Conservation (phyloP, 2,113 vertebrate genomes). For the Ameiurus melas region DNA sequence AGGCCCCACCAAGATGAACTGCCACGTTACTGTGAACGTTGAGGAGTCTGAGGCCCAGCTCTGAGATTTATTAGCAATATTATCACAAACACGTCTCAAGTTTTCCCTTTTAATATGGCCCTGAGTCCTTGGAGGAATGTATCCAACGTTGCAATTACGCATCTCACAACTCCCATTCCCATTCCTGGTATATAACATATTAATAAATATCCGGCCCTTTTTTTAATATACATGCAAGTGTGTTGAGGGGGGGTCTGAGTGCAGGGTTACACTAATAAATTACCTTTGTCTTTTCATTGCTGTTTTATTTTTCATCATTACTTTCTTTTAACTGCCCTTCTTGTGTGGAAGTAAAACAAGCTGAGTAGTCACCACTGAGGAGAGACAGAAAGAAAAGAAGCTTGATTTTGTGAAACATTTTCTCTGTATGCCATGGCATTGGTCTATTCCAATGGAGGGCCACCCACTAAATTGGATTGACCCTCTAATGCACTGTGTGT, state of each 20-base stretch:
- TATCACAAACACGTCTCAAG: constrained; percentile 93
- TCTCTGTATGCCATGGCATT: constrained; percentile 88
- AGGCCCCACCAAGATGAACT: constrained; percentile 83
- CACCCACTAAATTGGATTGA: constrained; percentile 88
- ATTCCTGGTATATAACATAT: constrained; percentile 79
- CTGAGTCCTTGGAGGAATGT: constrained; percentile 85
- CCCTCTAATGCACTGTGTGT: constrained; percentile 82
- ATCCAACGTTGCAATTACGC: constrained; percentile 81
- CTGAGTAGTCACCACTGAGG: constrained; percentile 80
- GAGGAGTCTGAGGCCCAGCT: constrained; percentile 82
- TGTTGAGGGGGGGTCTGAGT: constrained; percentile 38
- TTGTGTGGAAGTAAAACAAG: constrained; percentile 76
- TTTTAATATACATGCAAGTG: constrained; percentile 43
- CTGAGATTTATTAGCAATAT: constrained; percentile 91
- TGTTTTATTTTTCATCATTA: constrained; percentile 42
- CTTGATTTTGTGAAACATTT: constrained; percentile 90
- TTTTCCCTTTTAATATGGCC: constrained; percentile 90
- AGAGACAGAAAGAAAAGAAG: constrained; percentile 60
- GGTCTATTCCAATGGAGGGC: constrained; percentile 94
- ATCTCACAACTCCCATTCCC: constrained; percentile 79
- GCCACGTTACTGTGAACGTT: constrained; percentile 84
- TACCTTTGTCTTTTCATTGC: constrained; percentile 51
- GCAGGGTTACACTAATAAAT: constrained; percentile 64
- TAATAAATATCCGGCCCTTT: constrained; percentile 60
- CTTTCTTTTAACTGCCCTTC: constrained; percentile 49